Percentiles rank a stretch among this genome's conserved stretches.
Conservation (phyloP, 2,113 vertebrate genomes). For the Cheilinus undulatus region DNA sequence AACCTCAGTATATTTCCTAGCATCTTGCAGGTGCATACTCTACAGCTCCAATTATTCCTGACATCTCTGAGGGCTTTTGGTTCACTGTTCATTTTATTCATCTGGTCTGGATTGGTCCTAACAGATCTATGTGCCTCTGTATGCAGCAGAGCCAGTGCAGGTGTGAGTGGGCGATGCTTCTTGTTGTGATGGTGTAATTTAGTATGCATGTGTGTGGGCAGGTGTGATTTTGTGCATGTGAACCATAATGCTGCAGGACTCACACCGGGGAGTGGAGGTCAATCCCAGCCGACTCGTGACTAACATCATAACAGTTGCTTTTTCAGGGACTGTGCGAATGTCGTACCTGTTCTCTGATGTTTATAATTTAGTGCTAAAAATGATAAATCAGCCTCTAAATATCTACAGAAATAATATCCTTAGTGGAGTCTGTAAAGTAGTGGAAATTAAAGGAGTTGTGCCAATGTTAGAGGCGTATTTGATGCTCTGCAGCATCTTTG, state of each 20-base stretch:
- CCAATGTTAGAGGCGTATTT: slow-evolving; percentile 13
- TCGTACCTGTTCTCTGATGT: slow-evolving; percentile 8
- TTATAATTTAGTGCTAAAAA: slow-evolving; percentile 12
- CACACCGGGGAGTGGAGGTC: slow-evolving; percentile 48
- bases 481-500: slow-evolving; percentile 36
- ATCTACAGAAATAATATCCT: slow-evolving; percentile 19
- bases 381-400: not conserved
- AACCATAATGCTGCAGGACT: slow-evolving; percentile 20
- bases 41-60: slow-evolving; percentile 50
- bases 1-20: too few relatives aligned
- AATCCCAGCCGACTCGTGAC: slow-evolving; percentile 2
- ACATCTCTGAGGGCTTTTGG: slow-evolving; percentile 36
- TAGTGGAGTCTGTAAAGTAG: slow-evolving; percentile 17
- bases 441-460: slow-evolving; percentile 2
- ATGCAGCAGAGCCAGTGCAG: slow-evolving; percentile 1
- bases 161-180: slow-evolving; percentile 47
- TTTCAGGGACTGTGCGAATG: not conserved
- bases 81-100: slow-evolving; percentile 41
- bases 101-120: slow-evolving; percentile 40
- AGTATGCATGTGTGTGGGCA: slow-evolving; percentile 71
- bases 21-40: slow-evolving; percentile 4
- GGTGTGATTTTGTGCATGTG: slow-evolving; percentile 62
- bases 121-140: not conserved
- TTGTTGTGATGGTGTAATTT: slow-evolving; percentile 54
- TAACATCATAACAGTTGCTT: slow-evolving; percentile 7